These are phyloP conservation scores for Drosophila pectinifera DNA, from an alignment of 1,140 invertebrate genomes.

Conservation along the genomic window DNA sequence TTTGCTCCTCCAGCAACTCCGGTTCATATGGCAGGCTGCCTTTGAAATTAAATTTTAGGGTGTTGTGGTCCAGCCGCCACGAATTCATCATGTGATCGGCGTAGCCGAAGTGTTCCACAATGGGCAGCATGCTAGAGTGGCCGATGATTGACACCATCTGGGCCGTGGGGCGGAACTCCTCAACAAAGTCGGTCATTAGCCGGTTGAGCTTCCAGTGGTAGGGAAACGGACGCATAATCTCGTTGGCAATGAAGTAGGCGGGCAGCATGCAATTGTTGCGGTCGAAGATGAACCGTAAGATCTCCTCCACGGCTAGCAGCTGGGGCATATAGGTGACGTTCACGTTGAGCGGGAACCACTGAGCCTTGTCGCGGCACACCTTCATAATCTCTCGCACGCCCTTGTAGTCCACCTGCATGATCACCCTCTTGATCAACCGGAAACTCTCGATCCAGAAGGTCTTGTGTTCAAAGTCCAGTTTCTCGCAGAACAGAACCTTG, in stretches of 20 bases:
- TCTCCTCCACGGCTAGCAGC: constrained; percentile 91
- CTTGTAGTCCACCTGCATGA: constrained; percentile 97
- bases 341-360: constrained; percentile 90
- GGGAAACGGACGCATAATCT: constrained; percentile 95
- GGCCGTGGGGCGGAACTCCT: constrained; percentile 95
- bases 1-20: constrained; percentile 95
- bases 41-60: constrained; percentile 94
- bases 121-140: constrained; percentile 94
- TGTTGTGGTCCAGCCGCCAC: constrained; percentile 95
- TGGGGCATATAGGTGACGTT: constrained; percentile 92
- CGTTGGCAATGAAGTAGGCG: constrained; percentile 97
- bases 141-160: constrained; percentile 98
- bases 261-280: constrained; percentile 96
- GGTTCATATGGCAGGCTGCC: constrained; percentile 96
- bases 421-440: constrained; percentile 92
- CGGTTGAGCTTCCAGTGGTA: constrained; percentile 97
- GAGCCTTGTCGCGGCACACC: constrained; percentile 95
- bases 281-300: constrained; percentile 96
- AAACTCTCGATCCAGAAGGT: constrained; percentile 96
- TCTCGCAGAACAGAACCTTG: constrained; percentile 91
- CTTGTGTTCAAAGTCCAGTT: constrained; percentile 90
- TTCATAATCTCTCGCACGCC: constrained; percentile 96
- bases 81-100: constrained; percentile 95
- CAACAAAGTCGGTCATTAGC: constrained; percentile 94
- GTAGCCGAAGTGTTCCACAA: constrained; percentile 96